These are phyloP conservation scores for Blennius ocellaris DNA, from an alignment of 2,113 vertebrate genomes.

Conservation along the genomic window DNA sequence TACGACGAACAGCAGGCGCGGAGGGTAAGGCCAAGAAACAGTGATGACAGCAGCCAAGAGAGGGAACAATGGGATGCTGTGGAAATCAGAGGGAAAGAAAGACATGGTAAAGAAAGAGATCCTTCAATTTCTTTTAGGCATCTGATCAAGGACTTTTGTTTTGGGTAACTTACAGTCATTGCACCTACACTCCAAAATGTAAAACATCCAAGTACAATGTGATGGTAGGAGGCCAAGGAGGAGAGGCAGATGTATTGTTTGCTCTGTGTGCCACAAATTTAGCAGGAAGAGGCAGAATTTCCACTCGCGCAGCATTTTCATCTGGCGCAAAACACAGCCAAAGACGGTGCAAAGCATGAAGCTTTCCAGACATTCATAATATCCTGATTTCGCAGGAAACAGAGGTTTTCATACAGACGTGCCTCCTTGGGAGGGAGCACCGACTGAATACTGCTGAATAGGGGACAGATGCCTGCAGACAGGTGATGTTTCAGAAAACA, in stretches of 20 bases:
- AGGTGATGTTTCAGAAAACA: conserved; percentile 9
- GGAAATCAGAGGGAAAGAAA: conserved; percentile 19
- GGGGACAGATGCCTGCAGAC: neutral
- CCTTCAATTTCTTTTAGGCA: conserved; percentile 28
- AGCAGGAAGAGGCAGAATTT: conserved; percentile 5
- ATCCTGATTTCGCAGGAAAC: conserved; percentile 10
- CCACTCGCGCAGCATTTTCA: conserved; percentile 17
- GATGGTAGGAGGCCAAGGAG: conserved; percentile 27
- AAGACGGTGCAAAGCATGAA: conserved; percentile 20
- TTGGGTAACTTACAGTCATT: conserved; percentile 29
- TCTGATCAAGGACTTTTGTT: conserved; percentile 46
- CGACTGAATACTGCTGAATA: no score
- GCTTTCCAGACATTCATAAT: conserved; percentile 21
- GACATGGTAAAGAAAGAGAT: conserved; percentile 13
- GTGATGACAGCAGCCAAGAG: conserved; percentile 26
- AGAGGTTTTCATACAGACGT: neutral
- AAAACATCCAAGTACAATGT: conserved; percentile 35
- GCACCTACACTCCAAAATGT: conserved; percentile 18
- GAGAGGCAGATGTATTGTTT: conserved; percentile 22
- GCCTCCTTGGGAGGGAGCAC: neutral
- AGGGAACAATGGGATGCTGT: conserved; percentile 45
- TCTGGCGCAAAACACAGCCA: conserved; percentile 34
- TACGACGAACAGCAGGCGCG: conserved; percentile 44
- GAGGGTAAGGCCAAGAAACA: conserved; percentile 31
- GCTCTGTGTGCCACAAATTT: conserved; percentile 13